Conservation (phyloP, 2,113 vertebrate species). For the Calidris pygmaea region DNA sequence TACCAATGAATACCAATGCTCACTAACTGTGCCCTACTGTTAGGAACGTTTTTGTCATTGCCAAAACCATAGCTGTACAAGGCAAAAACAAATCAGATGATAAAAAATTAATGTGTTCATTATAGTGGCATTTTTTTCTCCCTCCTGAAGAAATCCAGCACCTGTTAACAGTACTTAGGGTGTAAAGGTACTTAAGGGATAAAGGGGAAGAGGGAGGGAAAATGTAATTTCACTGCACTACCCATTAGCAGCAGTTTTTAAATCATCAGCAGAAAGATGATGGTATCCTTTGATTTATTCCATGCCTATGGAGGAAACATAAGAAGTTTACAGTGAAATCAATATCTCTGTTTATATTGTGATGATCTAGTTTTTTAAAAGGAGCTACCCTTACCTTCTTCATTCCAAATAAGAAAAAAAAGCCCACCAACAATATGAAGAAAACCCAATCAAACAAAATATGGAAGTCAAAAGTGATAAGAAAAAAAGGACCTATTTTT, state of each 20-base stretch:
- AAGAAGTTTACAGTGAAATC: neutral
- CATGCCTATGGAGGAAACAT: neutral
- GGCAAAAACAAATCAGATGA: neutral
- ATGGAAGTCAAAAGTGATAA: neutral
- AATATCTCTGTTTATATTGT: neutral
- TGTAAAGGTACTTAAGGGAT: no score
- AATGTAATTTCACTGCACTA: neutral
- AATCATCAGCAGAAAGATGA: neutral
- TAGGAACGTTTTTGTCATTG: neutral
- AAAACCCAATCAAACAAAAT: neutral
- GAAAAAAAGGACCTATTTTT: neutral
- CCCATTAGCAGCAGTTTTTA: conserved; percentile 29
- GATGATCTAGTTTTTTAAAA: neutral
- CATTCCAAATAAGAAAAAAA: neutral
- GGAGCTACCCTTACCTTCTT: neutral
- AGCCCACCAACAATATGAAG: neutral
- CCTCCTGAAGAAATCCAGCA: neutral
- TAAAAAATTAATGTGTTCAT: conserved; percentile 11
- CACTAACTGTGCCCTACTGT: neutral
- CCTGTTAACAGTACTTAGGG: neutral
- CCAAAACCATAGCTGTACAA: conserved; percentile 1
- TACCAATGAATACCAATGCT: neutral
- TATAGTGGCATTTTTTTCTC: neutral
- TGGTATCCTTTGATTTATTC: neutral
- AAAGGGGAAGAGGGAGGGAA: neutral